Conservation (phyloP, 2,888 invertebrate species). For the Melanotus villosus region DNA sequence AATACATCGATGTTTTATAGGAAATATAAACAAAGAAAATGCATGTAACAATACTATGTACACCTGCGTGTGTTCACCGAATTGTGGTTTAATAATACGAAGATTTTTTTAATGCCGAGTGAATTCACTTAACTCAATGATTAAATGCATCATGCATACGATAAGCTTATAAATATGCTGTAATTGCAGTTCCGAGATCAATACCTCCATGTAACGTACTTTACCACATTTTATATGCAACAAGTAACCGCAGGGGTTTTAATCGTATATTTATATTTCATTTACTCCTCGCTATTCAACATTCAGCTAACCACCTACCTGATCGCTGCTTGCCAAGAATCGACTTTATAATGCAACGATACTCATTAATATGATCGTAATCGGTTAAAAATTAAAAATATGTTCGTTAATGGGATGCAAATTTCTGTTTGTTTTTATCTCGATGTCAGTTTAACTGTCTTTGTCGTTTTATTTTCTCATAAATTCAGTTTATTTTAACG, state of each 20-base stretch:
- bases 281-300: slow-evolving; percentile 25
- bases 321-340: slow-evolving; percentile 24
- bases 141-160: slow-evolving; percentile 7
- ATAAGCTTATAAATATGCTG: slow-evolving; percentile 55
- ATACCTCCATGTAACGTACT: slow-evolving; percentile 39
- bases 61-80: too few relatives aligned
- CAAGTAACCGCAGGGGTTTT: slow-evolving; percentile 55
- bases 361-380: slow-evolving; percentile 49
- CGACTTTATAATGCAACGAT: slow-evolving; percentile 43
- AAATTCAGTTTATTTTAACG: slow-evolving; percentile 57
- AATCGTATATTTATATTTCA: slow-evolving; percentile 35
- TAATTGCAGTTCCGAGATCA: slow-evolving; percentile 58
- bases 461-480: slow-evolving; percentile 61
- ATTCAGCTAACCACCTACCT: slow-evolving; percentile 32
- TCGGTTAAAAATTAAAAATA: slow-evolving; percentile 49
- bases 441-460: slow-evolving; percentile 55
- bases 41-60: too few relatives aligned
- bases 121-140: slow-evolving; percentile 7
- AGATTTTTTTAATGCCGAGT: not conserved
- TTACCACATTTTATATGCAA: slow-evolving; percentile 55
- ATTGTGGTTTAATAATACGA: not conserved
- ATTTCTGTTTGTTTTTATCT: slow-evolving; percentile 61
- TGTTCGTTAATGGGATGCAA: slow-evolving; percentile 59
- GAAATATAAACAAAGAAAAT: too few relatives aligned
- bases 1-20: too few relatives aligned